Conservation (phyloP, 2,797 vertebrate species). For the Clarias pachynema region DNA sequence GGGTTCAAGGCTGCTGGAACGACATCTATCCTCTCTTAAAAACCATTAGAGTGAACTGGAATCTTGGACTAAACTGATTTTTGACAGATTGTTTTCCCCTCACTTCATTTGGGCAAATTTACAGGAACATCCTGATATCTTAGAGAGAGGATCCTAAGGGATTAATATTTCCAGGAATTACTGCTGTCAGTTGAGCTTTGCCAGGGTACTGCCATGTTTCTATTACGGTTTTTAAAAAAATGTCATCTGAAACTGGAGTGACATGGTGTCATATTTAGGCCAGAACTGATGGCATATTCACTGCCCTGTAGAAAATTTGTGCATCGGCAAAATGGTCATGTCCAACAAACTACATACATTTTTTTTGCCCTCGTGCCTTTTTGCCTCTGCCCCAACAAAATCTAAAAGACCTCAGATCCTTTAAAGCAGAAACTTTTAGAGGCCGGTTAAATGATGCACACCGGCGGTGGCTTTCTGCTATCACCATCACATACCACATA, state of each 20-base stretch:
- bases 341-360: background rate
- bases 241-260: background rate
- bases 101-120: background rate
- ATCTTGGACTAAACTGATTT: background rate
- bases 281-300: background rate
- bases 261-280: background rate
- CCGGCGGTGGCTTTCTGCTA: background rate
- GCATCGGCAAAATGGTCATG: background rate
- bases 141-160: background rate
- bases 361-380: background rate
- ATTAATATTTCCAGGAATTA: background rate
- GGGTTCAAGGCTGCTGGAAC: background rate
- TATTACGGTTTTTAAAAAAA: background rate
- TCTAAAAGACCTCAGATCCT: background rate
- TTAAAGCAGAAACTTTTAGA: background rate
- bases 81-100: background rate
- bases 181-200: background rate
- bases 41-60: background rate
- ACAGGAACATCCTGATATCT: background rate
- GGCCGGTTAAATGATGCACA: background rate
- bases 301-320: background rate
- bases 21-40: background rate
- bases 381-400: background rate
- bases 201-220: background rate
- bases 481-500: background rate